Conservation (phyloP, 2,113 vertebrate genomes). For the Lota lota region DNA sequence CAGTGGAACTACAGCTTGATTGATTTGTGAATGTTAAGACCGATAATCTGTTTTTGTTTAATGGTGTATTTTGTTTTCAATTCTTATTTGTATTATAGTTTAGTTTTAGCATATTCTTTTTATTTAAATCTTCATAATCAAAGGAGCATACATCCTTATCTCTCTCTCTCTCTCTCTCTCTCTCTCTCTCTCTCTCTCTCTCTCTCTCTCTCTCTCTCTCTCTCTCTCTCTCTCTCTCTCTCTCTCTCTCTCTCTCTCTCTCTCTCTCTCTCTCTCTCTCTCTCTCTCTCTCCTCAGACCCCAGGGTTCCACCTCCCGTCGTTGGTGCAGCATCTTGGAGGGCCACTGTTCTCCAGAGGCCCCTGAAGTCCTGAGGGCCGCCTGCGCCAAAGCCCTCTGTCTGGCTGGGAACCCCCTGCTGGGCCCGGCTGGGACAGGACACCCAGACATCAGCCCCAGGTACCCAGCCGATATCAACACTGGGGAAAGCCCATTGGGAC, state of each 20-base stretch:
- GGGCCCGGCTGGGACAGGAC: constrained; percentile 16
- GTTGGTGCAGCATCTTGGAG: constrained; percentile 74
- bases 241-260: constrained; percentile 14
- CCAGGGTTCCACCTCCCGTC: constrained; percentile 33
- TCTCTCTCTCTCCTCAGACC: constrained; percentile 44
- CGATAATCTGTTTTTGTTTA: too few relatives aligned
- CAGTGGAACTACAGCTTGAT: neutral
- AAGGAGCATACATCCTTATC: too few relatives aligned
- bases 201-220: constrained; percentile 13
- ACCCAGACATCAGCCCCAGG: constrained; percentile 62
- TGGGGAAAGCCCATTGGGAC: too few relatives aligned
- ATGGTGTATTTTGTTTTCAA: too few relatives aligned
- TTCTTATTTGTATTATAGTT: too few relatives aligned
- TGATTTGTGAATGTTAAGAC: too few relatives aligned
- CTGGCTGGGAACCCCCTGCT: constrained; percentile 59
- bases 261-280: too few relatives aligned
- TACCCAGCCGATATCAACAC: constrained; percentile 42
- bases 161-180: too few relatives aligned
- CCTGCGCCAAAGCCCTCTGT: constrained; percentile 73
- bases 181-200: neutral
- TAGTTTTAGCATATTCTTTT: too few relatives aligned
- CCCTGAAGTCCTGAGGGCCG: constrained; percentile 73
- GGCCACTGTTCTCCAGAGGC: constrained; percentile 47
- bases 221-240: neutral
- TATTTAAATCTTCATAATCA: too few relatives aligned